A percentile compares a stretch with the other conserved stretches of the same genome.
Evolutionary conservation across 2,888 invertebrate genomes (phyloP).

Genomic region (Drosophila planitibia): DNA sequence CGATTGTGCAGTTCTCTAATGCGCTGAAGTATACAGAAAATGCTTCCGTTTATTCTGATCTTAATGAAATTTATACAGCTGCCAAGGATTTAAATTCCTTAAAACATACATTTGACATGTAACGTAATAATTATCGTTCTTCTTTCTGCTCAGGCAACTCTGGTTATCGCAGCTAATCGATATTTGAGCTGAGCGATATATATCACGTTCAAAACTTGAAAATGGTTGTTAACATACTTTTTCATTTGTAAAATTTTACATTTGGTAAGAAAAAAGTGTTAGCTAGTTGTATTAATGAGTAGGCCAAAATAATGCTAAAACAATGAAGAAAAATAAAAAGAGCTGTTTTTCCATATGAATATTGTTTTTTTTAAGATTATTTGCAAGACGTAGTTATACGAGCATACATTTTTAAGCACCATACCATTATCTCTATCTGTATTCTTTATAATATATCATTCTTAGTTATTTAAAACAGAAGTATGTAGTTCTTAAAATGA

Average conservation of each 20-base stretch:
- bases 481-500: not conserved
- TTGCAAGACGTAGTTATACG: not conserved
- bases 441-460: not conserved
- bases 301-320: not conserved
- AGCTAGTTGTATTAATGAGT: not conserved
- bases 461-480: not conserved
- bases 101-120: no score
- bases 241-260: not conserved
- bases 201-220: not conserved
- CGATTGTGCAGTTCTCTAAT: not conserved
- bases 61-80: not conserved
- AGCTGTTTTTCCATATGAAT: not conserved
- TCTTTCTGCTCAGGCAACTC: not conserved
- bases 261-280: not conserved
- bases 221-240: not conserved
- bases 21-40: not conserved
- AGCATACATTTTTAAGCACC: not conserved
- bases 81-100: not conserved
- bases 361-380: not conserved
- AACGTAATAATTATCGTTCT: not conserved
- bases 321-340: not conserved
- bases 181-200: not conserved
- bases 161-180: not conserved
- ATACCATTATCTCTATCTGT: not conserved
- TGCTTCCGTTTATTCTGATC: not conserved